phyloP scores from a whole-genome alignment of 2,113 vertebrate species.

The Chloebia gouldiae region DNA sequence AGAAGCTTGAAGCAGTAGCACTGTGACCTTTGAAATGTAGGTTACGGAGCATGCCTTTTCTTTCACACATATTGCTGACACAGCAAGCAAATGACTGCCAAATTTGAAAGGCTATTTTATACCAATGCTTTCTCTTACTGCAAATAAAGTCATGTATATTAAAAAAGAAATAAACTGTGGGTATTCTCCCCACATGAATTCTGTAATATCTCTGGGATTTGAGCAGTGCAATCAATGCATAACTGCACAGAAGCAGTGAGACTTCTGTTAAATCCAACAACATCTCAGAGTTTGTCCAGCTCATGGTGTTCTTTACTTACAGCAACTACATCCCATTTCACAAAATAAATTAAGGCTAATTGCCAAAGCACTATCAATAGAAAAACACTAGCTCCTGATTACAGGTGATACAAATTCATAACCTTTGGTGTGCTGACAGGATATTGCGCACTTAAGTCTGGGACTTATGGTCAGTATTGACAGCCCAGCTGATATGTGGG shows the following conservation, averaged over 20 bases:
- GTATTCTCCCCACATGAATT: background rate
- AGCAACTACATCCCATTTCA: background rate
- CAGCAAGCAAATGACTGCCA: background rate
- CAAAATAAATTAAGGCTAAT: fast-evolving
- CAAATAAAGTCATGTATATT: background rate
- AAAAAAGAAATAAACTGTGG: background rate
- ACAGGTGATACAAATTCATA: background rate
- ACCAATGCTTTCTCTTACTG: background rate
- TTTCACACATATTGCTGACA: slow-evolving; percentile 41
- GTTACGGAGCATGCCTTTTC: background rate
- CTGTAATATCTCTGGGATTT: too few relatives aligned
- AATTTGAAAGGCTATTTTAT: background rate
- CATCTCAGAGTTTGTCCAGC: too few relatives aligned
- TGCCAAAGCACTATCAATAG: background rate
- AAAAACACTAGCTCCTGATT: fast-evolving
- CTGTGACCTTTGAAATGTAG: slow-evolving; percentile 37
- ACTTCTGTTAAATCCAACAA: background rate
- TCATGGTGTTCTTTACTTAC: background rate
- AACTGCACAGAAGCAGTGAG: background rate
- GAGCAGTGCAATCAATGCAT: background rate
- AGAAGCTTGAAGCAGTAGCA: background rate
- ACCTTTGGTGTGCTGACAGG: too few relatives aligned
- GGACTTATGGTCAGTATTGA: fast-evolving
- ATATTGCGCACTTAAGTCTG: fast-evolving
- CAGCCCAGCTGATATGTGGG: fast-evolving